These are phyloP conservation scores for Emydocephalus ijimae DNA, from an alignment of 2,113 vertebrate species.

Conservation along the genomic window DNA sequence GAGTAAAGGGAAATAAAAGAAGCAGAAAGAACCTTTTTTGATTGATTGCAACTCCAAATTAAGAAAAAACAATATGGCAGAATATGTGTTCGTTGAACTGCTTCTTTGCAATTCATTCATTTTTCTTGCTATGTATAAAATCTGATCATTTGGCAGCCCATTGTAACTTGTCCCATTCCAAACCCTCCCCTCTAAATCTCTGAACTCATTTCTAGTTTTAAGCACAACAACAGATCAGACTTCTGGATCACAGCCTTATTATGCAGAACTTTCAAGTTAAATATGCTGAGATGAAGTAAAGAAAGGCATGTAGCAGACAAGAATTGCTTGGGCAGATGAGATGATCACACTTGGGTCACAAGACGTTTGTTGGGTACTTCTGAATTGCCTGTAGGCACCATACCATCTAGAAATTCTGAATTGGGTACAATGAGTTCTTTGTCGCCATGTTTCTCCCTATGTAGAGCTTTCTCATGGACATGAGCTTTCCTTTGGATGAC, in stretches of 20 bases:
- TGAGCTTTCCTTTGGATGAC: constrained; percentile 70
- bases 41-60: neutral
- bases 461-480: constrained; percentile 70
- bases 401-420: constrained; percentile 56
- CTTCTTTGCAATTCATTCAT: neutral
- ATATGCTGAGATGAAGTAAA: constrained; percentile 19
- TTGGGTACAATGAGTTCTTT: constrained; percentile 17
- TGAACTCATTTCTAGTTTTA: neutral
- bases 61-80: neutral
- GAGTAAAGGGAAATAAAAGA: constrained; percentile 1
- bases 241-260: neutral
- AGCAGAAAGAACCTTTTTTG: neutral
- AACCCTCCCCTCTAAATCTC: neutral
- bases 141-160: neutral
- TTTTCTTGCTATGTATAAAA: neutral
- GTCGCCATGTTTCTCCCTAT: constrained; percentile 23
- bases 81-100: neutral
- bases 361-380: constrained; percentile 67
- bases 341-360: constrained; percentile 82
- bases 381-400: constrained; percentile 59
- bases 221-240: neutral
- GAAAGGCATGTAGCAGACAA: neutral
- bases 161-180: neutral
- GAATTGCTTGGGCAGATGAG: constrained; percentile 6
- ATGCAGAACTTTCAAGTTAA: constrained; percentile 14